Evolutionary conservation across 2,888 invertebrate genomes (phyloP), one percentile per base, ranked within the genome.

Genomic region (Nomada ferruginata): DNA sequence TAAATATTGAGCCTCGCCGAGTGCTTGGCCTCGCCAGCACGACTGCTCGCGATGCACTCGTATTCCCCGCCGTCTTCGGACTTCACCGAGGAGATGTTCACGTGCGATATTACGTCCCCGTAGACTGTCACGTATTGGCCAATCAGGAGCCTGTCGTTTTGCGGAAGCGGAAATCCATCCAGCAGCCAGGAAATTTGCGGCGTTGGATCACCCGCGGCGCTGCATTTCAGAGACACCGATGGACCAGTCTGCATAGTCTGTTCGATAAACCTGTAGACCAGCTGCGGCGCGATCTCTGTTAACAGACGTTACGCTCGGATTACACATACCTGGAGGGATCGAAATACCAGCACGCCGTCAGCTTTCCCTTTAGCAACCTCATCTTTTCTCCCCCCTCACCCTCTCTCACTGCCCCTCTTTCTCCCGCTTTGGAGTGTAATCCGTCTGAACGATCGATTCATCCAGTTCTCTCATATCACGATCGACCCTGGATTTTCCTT

Each of bases 31-130:
- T 91, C 91, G 13, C 95, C 95, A 1, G 94, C 95, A 47, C 94
- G 90, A 91, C 95, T 95, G 83, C 91, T 93, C 44, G 95, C 95
- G 18, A 93, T 92, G 89, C 95, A 95, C 81, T 94, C 93, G 91
- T 95, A 95, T 85, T 94, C 94, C 11, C 95, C 95, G 61, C 95
- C 95, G 89, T 95, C 95, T 87, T 94, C 94, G 53, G 94, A 91
- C 86, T 93, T 93, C 64, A 94, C 94, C 76, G 92, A 91, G 64
- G 94, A 93, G 82, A 94, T 94, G 91, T 94, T 94, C 86, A 94
- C 94, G 91, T 94, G 94, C 78, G 94, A 94, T 87, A 94, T 94
- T 85, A 94, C 94, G 87, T 94, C 94, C 75, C 94, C 94, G 88
- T 94, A 94, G 73, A 94, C 94, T 55, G 94, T 94, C 84, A 94